A percentile compares a stretch with the other conserved stretches of the same genome.
These are phyloP conservation scores for Carabus problematicus DNA, from an alignment of 2,888 invertebrate species.

Conservation along the genomic window DNA sequence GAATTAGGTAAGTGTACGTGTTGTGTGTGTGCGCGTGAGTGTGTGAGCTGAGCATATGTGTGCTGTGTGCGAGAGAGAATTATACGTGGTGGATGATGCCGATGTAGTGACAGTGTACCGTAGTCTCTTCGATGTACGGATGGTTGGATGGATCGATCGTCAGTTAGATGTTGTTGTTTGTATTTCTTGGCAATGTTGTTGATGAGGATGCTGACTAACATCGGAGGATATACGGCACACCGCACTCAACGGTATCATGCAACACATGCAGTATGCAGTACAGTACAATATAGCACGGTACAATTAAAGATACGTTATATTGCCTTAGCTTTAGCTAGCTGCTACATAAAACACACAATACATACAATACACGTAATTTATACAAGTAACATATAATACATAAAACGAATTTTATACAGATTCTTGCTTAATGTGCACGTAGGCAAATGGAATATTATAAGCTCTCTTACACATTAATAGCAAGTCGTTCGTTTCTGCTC, in stretches of 20 bases:
- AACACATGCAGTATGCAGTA: constrained; percentile 28
- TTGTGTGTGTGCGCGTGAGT: constrained; percentile 20
- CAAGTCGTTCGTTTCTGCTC: constrained; percentile 56
- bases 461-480: constrained; percentile 45
- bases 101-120: constrained; percentile 21
- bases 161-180: constrained; percentile 45
- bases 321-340: constrained; percentile 35
- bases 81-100: constrained; percentile 39
- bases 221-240: constrained; percentile 14
- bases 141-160: constrained; percentile 1
- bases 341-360: constrained; percentile 42
- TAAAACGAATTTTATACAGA: constrained; percentile 47
- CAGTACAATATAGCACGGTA: constrained; percentile 3
- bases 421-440: constrained; percentile 36
- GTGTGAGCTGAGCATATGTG: constrained; percentile 23
- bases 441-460: constrained; percentile 39
- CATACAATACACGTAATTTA: constrained; percentile 47
- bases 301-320: constrained; percentile 4
- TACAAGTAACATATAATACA: constrained; percentile 53
- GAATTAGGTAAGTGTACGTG: constrained; percentile 15
- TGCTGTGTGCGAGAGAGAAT: constrained; percentile 30
- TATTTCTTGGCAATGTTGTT: constrained; percentile 16
- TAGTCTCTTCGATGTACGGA: constrained; percentile 8
- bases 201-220: constrained; percentile 51
- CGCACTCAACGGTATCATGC: constrained; percentile 27